phyloP scores from a whole-genome alignment of 2,888 invertebrate species.

The Brachycybe producta region DNA sequence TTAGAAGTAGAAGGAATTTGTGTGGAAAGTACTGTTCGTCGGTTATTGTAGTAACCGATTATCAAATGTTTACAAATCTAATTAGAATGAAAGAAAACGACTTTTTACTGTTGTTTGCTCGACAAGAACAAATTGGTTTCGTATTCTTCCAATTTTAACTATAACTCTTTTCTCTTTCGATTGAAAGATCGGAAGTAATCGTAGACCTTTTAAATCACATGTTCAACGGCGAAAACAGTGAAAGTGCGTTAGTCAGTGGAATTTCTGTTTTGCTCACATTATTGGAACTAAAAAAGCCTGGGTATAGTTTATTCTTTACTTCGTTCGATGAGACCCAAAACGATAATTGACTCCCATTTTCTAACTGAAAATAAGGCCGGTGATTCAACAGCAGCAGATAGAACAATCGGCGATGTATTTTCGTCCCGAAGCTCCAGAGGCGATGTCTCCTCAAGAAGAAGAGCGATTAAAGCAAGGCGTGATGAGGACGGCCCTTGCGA shows the following conservation, averaged over 20 bases:
- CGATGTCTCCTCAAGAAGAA: conserved; percentile 32
- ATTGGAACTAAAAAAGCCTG: conserved; percentile 40
- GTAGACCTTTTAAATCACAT: conserved; percentile 58
- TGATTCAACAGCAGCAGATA: conserved; percentile 6
- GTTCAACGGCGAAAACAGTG: conserved; percentile 47
- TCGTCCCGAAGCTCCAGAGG: conserved; percentile 32
- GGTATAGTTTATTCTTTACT: conserved; percentile 25
- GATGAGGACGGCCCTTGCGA: conserved; percentile 48
- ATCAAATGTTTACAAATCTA: conserved; percentile 1
- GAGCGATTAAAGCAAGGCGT: conserved; percentile 48
- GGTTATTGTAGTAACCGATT: background rate
- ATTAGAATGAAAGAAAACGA: background rate
- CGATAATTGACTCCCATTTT: background rate
- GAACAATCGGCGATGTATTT: conserved; percentile 22
- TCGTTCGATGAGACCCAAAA: background rate
- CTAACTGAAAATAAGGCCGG: background rate
- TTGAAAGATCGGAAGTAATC: conserved; percentile 48
- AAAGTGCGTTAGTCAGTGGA: conserved; percentile 58
- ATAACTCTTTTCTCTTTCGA: background rate
- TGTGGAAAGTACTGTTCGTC: background rate
- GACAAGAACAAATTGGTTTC: too few species aligned
- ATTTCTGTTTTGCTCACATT: conserved; percentile 63
- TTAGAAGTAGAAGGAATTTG: too few species aligned
- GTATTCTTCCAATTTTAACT: background rate
- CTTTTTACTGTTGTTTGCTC: background rate